Evolutionary conservation across 2,888 invertebrate genomes (phyloP), one percentile per base, ranked within the genome.

Genomic region (Clitarchus hookeri): DNA sequence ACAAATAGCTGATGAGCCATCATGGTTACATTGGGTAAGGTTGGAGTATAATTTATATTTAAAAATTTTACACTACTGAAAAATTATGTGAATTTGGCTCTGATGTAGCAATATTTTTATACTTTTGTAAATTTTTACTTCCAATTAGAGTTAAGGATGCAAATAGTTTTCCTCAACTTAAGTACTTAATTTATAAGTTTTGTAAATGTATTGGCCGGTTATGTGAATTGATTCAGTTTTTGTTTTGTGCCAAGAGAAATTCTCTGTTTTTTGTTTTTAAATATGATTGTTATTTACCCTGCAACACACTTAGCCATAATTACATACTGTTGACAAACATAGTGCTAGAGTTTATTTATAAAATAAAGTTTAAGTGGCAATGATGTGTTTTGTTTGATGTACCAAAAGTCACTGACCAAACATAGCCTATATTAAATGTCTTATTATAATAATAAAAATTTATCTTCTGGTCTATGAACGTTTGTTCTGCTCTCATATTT

Each of bases 11-110:
- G 65, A 65, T 65, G 65, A 65, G 65, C 65, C 65, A 65, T 65
- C 65, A 65, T 65, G 19, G 65, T 65, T 23, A 48, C 65, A 65
- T 19, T 65, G 65, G 65, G 65, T 65, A 16, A 65, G 65, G 65
- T 65, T 65, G 65, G 19, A 65, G 65, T 65, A 65, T 65, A 65
- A 65, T 65, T 65, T 65, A 65, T 65, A 65, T 65, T 65, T 65
- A 65, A 65, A 65, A 65, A 19, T 65, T 65, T 65, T 13, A 65
- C 65, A 8, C 16, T 65, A 65, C 16, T 65, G 65, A 65, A 65
- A 65, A 65, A 65, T 65, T 65, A 65, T 65, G 65, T 65, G 65
- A 65, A 65, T 16, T 16, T 65, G 65, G 65, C 65, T 65, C 65
- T 65, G 23, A 65, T 65, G 65, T 65, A 65, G 16, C 65, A 65